Evolutionary conservation across 2,113 vertebrate genomes (phyloP).

Genomic region (Emydura subglobosa): DNA sequence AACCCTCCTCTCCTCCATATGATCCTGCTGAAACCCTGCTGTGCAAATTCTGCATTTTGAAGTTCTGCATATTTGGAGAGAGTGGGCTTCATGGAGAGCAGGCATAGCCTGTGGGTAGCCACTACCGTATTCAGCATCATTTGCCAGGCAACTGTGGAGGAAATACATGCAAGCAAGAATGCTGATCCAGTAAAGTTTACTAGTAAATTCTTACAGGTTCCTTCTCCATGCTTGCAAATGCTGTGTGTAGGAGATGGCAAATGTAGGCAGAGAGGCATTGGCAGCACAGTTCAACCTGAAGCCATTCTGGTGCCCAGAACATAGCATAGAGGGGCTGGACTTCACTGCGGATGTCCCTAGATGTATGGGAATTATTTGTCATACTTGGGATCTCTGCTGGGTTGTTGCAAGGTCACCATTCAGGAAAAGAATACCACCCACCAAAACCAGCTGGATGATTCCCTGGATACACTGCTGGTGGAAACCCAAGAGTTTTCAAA

Average conservation of each 20-base stretch:
- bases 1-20: not conserved
- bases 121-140: not conserved
- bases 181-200: not conserved
- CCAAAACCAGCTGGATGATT: not conserved
- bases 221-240: not conserved
- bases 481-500: not conserved
- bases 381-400: too few species aligned
- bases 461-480: accelerated
- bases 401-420: not conserved
- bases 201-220: not conserved
- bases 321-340: not conserved
- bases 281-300: not conserved
- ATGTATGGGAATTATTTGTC: not conserved
- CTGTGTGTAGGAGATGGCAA: not conserved
- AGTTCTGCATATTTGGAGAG: not conserved
- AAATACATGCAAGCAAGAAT: not conserved
- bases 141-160: not conserved
- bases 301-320: not conserved
- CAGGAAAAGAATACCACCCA: not conserved
- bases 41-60: not conserved
- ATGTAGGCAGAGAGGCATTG: not conserved
- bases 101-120: not conserved
- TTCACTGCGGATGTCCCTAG: not conserved
- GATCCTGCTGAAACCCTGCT: not conserved
- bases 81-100: not conserved